Conservation (phyloP, 53 echinoderm and acorn worm genomes). For the Apostichopus leukothele region DNA sequence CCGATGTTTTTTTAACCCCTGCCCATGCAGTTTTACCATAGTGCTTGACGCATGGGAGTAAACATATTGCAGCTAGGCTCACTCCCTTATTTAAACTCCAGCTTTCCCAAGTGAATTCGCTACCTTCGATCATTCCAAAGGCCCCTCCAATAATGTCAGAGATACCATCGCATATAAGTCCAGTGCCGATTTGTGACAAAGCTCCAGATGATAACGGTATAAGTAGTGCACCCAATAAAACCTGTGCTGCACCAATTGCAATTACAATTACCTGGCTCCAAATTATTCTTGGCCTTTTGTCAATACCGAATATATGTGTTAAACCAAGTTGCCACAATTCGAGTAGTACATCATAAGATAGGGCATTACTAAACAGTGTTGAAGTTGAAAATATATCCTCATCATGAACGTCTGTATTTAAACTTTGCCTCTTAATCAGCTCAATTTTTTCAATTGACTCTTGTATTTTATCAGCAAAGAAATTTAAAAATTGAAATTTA, state of each 20-base stretch:
- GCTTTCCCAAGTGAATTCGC: neutral
- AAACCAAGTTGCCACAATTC: conserved; percentile 1
- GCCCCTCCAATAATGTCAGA: neutral
- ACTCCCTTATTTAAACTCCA: neutral
- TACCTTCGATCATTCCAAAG: neutral
- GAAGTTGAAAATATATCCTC: neutral
- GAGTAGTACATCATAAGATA: neutral
- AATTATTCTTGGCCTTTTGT: neutral
- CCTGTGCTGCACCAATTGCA: neutral
- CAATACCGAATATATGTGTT: neutral
- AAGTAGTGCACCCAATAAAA: neutral
- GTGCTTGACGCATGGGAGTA: neutral
- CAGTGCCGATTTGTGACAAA: neutral
- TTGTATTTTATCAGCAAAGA: neutral
- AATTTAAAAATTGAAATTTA: neutral
- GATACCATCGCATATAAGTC: neutral
- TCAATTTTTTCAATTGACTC: neutral
- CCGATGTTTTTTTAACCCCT: neutral
- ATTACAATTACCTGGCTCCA: neutral
- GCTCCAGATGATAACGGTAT: neutral
- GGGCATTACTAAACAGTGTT: neutral
- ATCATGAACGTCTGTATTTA: neutral
- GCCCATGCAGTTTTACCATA: neutral
- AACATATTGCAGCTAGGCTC: neutral
- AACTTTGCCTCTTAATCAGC: neutral